Percentiles rank a stretch among this genome's conserved stretches.
Conservation (phyloP, 2,113 vertebrate genomes). For the Zeus faber region DNA sequence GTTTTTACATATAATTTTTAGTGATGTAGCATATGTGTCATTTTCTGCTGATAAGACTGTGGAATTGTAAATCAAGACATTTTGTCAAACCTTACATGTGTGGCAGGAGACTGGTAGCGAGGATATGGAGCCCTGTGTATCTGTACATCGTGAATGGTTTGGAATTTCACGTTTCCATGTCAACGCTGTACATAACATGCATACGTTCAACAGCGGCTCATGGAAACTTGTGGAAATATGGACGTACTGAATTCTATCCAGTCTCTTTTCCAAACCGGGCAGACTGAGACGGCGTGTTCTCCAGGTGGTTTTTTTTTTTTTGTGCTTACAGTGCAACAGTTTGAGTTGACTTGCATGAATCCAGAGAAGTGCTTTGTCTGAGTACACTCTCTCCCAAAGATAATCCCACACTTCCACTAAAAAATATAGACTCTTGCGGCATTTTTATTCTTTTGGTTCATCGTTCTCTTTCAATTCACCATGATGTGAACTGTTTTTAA, state of each 20-base stretch:
- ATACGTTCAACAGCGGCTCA: too few relatives aligned
- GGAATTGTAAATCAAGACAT: background rate
- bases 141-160: background rate
- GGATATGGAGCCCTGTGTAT: background rate
- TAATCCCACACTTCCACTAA: conserved; percentile 37
- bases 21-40: background rate
- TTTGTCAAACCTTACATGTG: background rate
- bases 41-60: background rate
- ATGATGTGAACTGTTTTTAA: too few relatives aligned
- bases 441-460: conserved; percentile 30
- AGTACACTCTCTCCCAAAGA: conserved; percentile 55
- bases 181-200: background rate
- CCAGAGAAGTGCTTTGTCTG: conserved; percentile 32
- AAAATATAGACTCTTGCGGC: conserved; percentile 31
- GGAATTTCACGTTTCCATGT: background rate
- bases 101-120: background rate
- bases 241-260: too few relatives aligned
- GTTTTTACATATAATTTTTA: background rate
- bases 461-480: too few relatives aligned
- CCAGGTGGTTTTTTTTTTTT: too few relatives aligned
- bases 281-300: too few relatives aligned
- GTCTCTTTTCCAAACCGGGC: too few relatives aligned
- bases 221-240: too few relatives aligned
- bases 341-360: conserved; percentile 28
- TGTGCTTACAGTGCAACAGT: conserved; percentile 21